These are phyloP conservation scores for Masnerella sp. DNA, from an alignment of 2,888 invertebrate species.

Conservation along the genomic window DNA sequence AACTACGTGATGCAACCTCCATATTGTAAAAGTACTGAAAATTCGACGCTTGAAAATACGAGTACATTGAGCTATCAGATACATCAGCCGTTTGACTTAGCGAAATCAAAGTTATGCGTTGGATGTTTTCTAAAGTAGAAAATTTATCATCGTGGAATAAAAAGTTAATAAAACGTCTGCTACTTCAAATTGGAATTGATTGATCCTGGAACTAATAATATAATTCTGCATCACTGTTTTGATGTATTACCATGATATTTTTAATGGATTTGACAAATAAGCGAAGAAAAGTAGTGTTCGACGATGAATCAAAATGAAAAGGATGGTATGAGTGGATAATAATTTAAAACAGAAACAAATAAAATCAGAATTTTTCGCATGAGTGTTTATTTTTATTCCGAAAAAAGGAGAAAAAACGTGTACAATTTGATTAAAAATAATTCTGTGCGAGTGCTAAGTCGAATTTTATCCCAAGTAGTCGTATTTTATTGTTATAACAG, in stretches of 20 bases:
- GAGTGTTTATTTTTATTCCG: conserved; percentile 34
- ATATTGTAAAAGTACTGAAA: conserved; percentile 50
- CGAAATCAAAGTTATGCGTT: conserved; percentile 20
- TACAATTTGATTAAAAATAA: conserved; percentile 45
- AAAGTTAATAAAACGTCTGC: too few species aligned
- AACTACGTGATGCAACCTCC: conserved; percentile 52
- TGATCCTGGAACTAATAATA: too few species aligned
- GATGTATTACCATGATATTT: too few species aligned
- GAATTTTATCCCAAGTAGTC: conserved; percentile 36
- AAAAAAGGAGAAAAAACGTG: conserved; percentile 49
- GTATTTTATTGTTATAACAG: conserved; percentile 41
- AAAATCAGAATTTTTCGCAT: conserved; percentile 22
- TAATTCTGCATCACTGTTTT: too few species aligned
- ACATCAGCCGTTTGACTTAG: conserved; percentile 12
- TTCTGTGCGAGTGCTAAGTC: conserved; percentile 43
- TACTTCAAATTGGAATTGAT: too few species aligned
- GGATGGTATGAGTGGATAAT: neutral
- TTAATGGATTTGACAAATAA: too few species aligned
- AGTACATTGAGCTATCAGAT: conserved; percentile 40
- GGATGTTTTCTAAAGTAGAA: conserved; percentile 29
- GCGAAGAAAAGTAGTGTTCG: too few species aligned
- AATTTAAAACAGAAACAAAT: conserved; percentile 30
- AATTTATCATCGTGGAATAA: too few species aligned
- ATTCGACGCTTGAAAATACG: conserved; percentile 39
- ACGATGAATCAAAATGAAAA: too few species aligned